Percentiles rank a stretch among this genome's conserved stretches.
These are phyloP conservation scores for Tethya wilhelma DNA, from an alignment of 37 sponge, comb jelly and placozoan genomes.

Conservation along the genomic window DNA sequence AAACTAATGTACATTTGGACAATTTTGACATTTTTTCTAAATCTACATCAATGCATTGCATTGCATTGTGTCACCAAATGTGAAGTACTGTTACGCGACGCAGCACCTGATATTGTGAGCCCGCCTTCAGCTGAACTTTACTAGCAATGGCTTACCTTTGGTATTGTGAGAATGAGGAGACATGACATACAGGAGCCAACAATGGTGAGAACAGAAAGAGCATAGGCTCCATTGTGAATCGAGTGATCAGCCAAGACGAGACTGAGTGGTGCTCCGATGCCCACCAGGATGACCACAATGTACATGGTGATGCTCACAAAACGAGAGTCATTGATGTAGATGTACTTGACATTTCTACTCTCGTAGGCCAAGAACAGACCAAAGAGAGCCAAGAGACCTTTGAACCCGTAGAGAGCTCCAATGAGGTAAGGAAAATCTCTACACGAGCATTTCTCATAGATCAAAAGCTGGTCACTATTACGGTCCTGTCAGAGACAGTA, in stretches of 20 bases:
- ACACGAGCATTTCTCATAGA: constrained; percentile 28
- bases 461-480: not conserved
- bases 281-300: constrained; percentile 47
- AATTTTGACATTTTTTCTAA: too few species aligned
- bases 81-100: too few species aligned
- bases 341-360: constrained; percentile 75
- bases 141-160: constrained; percentile 23
- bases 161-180: constrained; percentile 40
- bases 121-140: too few species aligned
- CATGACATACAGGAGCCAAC: constrained; percentile 10
- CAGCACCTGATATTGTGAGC: too few species aligned
- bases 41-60: too few species aligned
- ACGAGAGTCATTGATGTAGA: constrained; percentile 57
- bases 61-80: too few species aligned
- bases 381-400: constrained; percentile 57
- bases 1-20: not conserved
- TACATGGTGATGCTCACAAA: constrained; percentile 56
- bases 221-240: constrained; percentile 38
- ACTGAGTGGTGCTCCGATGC: constrained; percentile 42
- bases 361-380: constrained; percentile 78
- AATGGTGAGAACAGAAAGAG: constrained; percentile 35
- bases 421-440: constrained; percentile 36
- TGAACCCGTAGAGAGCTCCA: constrained; percentile 61
- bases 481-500: not conserved
- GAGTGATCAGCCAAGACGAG: constrained; percentile 27